Base-by-base conservation (phyloP, 2,113 vertebrate species). In the Regulus satrapa region DNA sequence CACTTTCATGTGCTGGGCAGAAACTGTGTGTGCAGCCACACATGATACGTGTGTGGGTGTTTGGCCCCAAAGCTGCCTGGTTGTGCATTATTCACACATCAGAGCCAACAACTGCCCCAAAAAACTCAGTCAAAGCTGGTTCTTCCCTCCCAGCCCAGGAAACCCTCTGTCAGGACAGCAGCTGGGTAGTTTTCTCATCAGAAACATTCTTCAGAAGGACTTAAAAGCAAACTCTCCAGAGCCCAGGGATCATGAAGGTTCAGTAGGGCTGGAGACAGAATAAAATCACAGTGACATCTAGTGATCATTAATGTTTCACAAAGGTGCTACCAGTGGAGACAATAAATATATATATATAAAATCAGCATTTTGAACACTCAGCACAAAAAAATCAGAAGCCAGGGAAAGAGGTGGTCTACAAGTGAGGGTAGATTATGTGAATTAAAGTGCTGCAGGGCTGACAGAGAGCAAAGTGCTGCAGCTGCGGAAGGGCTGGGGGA, bases 271-370 rank as follows among this genome's bases (percentile, higher is more conserved):
- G 43, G 48, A 91, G 64, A 58, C 29, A 59, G 73, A 71, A 68
- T 77, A 94, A 93, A 96, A 96, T 95, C 28, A 69, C 94, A 96
- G 91, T 96, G 95, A 96, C 94, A 95, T 83, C 95, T 95, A 95
- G 82, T 74, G 95, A 94, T 51, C 51, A 79, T 56, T 49, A 21
- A 77, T 54, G 83, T 59, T 93, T 76, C 54, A 80, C 72, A 74
- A 24, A 56, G 63, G n/a, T 61, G 64, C 46, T 66, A 18, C 32
- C 63, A 52, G 56, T 2, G 21, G 41, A 64, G 69, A 87, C 85
- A 91, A 26, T 21, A 77, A 83, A 40, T 49, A 46, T 20, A 9
- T 20, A 38, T 32, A 72, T n/a, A 64, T 46, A 82, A 40, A 85
- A 45, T 24, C 32, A 68, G 52, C 14, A 2, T 84, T 95, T 86